These are phyloP conservation scores for Ophion costatus DNA, from an alignment of 2,888 invertebrate genomes.

Conservation along the genomic window DNA sequence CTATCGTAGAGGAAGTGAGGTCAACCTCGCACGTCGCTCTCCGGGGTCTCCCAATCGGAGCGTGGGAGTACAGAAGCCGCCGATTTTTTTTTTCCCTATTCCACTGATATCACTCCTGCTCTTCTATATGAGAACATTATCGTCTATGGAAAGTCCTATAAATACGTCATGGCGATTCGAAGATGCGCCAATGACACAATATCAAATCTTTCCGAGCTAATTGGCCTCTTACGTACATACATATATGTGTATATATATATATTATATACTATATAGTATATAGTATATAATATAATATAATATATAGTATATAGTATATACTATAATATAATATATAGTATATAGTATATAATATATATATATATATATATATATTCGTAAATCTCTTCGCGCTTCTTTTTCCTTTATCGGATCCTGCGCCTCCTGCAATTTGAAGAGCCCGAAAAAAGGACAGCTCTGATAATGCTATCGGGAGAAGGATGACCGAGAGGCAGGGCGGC, in stretches of 20 bases:
- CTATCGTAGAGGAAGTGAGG: conserved; percentile 83
- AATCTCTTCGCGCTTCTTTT: conserved; percentile 45
- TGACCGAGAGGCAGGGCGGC: not conserved
- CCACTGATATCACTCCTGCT: conserved; percentile 26
- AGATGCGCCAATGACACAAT: conserved; percentile 16
- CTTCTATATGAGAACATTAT: conserved; percentile 57
- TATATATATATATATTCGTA: conserved; percentile 39
- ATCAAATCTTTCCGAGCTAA: conserved; percentile 46
- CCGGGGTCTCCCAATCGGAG: conserved; percentile 65
- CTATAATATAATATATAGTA: no score
- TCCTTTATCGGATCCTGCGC: not conserved
- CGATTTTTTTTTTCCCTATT: conserved; percentile 64
- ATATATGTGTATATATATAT: no score
- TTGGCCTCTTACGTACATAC: conserved; percentile 8
- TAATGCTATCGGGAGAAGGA: conserved; percentile 2
- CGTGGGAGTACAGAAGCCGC: conserved; percentile 71
- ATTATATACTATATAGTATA: no score
- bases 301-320: no score
- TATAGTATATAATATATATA: no score
- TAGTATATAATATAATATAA: no score
- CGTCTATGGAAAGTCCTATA: conserved; percentile 62
- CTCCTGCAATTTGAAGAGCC: not conserved
- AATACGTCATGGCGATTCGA: conserved; percentile 59
- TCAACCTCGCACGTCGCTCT: conserved; percentile 75
- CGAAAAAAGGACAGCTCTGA: conserved; percentile 10